phyloP scores from a whole-genome alignment of 2,113 vertebrate species.

The Tachysurus vachellii region DNA sequence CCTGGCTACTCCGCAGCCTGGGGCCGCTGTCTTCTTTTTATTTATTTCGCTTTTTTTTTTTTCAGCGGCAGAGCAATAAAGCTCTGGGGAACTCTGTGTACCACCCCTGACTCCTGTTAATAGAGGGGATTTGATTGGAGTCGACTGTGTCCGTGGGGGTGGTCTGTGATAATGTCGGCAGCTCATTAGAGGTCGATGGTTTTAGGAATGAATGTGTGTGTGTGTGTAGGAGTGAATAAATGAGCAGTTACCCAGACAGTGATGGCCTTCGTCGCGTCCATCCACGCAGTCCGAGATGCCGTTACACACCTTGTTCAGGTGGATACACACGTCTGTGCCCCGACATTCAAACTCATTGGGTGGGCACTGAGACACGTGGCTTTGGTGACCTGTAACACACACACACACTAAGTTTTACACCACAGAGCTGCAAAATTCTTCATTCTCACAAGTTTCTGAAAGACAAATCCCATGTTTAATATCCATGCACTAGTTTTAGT shows the following conservation, averaged over 20 bases:
- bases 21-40: slow-evolving; percentile 4
- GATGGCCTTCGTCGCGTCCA: slow-evolving; percentile 87
- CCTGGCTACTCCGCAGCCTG: background rate
- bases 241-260: slow-evolving; percentile 82
- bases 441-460: background rate
- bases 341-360: slow-evolving; percentile 90
- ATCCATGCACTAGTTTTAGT: background rate
- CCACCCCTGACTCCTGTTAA: slow-evolving; percentile 56
- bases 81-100: slow-evolving; percentile 47
- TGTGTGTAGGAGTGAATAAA: background rate
- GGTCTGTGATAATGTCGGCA: slow-evolving; percentile 26
- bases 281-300: slow-evolving; percentile 85
- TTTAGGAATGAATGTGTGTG: background rate
- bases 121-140: slow-evolving; percentile 54
- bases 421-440: background rate
- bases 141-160: slow-evolving; percentile 39
- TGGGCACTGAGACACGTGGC: slow-evolving; percentile 84
- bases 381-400: slow-evolving; percentile 82
- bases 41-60: background rate
- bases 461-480: background rate
- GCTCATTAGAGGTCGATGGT: slow-evolving; percentile 43
- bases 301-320: slow-evolving; percentile 88
- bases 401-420: slow-evolving; percentile 33
- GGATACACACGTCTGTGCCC: slow-evolving; percentile 88
- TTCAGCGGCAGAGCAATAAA: slow-evolving; percentile 52